Evolutionary conservation across 2,113 vertebrate species (phyloP).

Genomic region (Lamprotornis superbus): DNA sequence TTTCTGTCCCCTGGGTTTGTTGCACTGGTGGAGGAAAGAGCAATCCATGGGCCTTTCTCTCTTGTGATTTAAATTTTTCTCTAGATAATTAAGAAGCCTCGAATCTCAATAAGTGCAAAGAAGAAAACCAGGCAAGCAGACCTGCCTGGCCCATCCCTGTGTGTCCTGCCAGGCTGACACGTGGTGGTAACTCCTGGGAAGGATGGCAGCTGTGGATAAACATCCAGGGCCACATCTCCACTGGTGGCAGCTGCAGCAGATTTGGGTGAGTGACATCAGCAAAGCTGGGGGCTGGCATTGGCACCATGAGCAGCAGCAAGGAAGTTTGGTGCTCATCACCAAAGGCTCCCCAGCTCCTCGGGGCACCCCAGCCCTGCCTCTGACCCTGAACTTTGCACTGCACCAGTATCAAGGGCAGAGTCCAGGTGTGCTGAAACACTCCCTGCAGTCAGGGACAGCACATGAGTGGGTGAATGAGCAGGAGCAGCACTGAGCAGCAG

Average conservation of each 20-base stretch:
- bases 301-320: background rate
- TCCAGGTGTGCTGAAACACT: background rate
- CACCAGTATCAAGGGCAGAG: fast-evolving
- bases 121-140: background rate
- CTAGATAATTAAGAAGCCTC: background rate
- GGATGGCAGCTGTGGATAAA: background rate
- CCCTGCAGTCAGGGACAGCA: background rate
- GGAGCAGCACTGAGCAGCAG: background rate
- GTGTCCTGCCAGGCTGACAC: background rate
- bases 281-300: background rate
- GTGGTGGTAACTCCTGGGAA: background rate
- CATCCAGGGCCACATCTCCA: background rate
- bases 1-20: background rate
- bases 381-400: background rate
- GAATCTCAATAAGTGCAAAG: background rate
- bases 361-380: background rate
- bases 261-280: background rate
- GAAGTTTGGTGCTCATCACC: background rate
- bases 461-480: background rate
- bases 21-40: background rate
- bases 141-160: background rate
- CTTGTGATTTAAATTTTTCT: background rate
- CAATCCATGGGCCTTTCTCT: background rate
- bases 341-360: background rate
- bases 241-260: background rate